Base-by-base conservation (phyloP, 2,797 vertebrate genomes). In the Gymnopithys bicolor region DNA sequence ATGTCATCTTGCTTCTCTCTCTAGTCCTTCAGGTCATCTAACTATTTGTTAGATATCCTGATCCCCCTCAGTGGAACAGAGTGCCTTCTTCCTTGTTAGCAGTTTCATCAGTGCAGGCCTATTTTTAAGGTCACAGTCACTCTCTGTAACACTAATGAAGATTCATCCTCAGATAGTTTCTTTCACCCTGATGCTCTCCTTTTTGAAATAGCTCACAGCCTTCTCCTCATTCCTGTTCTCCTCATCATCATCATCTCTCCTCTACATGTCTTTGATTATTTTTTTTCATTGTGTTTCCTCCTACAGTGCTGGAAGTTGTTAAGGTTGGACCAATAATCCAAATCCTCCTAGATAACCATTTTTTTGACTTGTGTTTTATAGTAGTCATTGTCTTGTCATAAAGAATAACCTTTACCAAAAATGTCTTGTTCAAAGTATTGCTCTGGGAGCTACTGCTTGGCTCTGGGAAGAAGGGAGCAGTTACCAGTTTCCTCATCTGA, bases 1-100 rank as follows among this genome's bases (percentile, higher is more conserved):
- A 94, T 93, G 83, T 94, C 85, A 87, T 81, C 80, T 32, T 96
- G 88, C 91, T 94, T 95, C 87, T 93, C n/a, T 78, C 55, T 84
- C 48, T 80, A 80, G 74, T 80, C 64, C 67, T 93, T 83, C 13
- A 7, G 94, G 92, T 96, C 88, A 89, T 52, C 64, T 90, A 64
- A 85, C 70, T 87, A 2, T 71, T 80, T 87, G 55, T 92, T 49
- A 87, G 77, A 74, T 67, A 59, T 30, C 69, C 39, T 35, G 52
- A 73, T 90, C 37, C 59, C 81, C 52, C 77, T 77, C 68, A 51
- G 48, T 73, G 87, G 77, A 94, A 89, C 81, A 84, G 27, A 84
- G 30, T 69, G 55, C 30, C 93, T 90, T 70, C 81, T 74, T 87
- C 75, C 78, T 93, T 16, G 1, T 87, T 87, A 92, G 49, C 43